phyloP scores from a whole-genome alignment of 1,140 invertebrate genomes.

The Drosophila nasuta region DNA sequence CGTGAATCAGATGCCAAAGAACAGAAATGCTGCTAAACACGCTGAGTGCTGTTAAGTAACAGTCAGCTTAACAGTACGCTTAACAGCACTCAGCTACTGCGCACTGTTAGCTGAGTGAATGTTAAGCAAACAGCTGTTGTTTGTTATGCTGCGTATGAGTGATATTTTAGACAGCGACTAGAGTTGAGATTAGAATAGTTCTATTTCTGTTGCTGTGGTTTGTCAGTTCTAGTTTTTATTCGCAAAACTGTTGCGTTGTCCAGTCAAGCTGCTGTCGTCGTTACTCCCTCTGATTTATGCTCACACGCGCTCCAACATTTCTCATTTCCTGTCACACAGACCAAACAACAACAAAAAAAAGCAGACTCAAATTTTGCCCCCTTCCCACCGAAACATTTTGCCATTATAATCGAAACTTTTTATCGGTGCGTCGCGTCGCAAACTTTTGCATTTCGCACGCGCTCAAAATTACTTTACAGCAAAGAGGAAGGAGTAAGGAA shows the following conservation, averaged over 20 bases:
- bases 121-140: constrained; percentile 57
- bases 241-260: neutral
- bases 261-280: neutral
- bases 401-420: constrained; percentile 81
- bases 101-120: constrained; percentile 30
- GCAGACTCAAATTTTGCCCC: neutral
- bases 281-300: constrained; percentile 38
- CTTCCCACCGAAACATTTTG: constrained; percentile 30
- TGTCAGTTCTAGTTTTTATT: neutral
- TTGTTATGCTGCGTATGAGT: constrained; percentile 65
- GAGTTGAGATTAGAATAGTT: neutral
- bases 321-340: constrained; percentile 57
- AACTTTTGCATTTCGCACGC: constrained; percentile 79
- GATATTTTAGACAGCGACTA: constrained; percentile 33
- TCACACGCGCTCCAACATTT: constrained; percentile 45
- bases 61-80: neutral
- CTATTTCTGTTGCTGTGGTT: neutral
- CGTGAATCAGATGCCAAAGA: neutral
- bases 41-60: constrained; percentile 54
- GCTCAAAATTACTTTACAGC: constrained; percentile 70
- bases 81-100: neutral
- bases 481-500: neutral
- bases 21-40: neutral
- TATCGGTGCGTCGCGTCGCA: constrained; percentile 52
- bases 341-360: constrained; percentile 13